These are phyloP conservation scores for Therioaphis trifolii DNA, from an alignment of 2,888 invertebrate species.

Conservation along the genomic window DNA sequence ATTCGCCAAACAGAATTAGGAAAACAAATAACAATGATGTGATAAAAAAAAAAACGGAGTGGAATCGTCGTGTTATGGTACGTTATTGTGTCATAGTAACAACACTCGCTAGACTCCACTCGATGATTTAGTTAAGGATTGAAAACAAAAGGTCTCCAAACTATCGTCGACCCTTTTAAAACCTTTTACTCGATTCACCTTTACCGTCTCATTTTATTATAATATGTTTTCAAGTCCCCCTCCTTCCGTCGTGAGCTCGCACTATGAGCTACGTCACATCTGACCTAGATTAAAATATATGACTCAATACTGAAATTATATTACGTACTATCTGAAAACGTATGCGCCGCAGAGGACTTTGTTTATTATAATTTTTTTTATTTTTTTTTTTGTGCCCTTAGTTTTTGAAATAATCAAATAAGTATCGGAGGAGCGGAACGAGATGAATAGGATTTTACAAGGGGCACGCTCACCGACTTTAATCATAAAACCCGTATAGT, in stretches of 20 bases:
- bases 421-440: not conserved
- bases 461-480: conserved; percentile 7
- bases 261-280: conserved; percentile 3
- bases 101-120: not conserved
- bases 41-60: no score
- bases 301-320: conserved; percentile 17
- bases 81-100: no score
- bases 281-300: conserved; percentile 33
- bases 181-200: conserved; percentile 38
- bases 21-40: no score
- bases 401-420: not conserved
- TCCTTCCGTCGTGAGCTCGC: not conserved
- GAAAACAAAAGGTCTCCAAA: conserved; percentile 28
- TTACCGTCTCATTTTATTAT: conserved; percentile 24
- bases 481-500: not conserved
- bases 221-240: not conserved
- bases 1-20: no score
- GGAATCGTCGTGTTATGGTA: no score
- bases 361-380: not conserved
- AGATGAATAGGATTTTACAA: conserved; percentile 14
- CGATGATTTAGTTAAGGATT: not conserved
- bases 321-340: not conserved
- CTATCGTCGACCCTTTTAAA: conserved; percentile 27
- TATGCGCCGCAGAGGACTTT: not conserved
- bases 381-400: not conserved